Percentiles rank a stretch among this genome's conserved stretches.
phyloP scores from a whole-genome alignment of 1,140 invertebrate genomes.

The Apocrypta bakeri region DNA sequence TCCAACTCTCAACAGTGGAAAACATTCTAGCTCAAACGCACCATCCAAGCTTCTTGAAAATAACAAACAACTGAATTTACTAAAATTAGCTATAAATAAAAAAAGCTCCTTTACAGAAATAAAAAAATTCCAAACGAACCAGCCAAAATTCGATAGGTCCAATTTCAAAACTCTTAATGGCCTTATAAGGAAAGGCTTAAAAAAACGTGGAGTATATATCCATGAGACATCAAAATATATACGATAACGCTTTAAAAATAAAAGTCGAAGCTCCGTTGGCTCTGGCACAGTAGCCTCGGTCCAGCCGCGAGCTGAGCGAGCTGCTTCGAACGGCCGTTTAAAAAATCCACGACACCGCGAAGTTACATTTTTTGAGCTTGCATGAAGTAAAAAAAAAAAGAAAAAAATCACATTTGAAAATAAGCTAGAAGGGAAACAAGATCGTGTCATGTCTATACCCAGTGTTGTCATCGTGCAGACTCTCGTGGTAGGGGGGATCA shows the following conservation, averaged over 20 bases:
- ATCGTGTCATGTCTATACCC: constrained; percentile 60
- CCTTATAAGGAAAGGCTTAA: constrained; percentile 67
- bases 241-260: constrained; percentile 48
- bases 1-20: too few species aligned
- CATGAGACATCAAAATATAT: constrained; percentile 45
- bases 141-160: constrained; percentile 52
- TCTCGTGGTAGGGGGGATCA: constrained; percentile 65
- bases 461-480: constrained; percentile 65
- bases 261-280: background rate
- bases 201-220: constrained; percentile 45
- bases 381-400: background rate
- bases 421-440: background rate
- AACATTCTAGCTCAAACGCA: too few species aligned
- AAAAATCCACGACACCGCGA: background rate
- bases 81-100: constrained; percentile 3
- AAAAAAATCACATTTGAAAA: background rate
- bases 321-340: background rate
- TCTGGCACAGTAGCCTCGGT: background rate
- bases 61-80: background rate
- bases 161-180: constrained; percentile 65
- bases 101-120: background rate
- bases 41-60: too few species aligned
- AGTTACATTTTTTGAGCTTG: background rate
- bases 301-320: background rate
- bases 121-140: background rate